Conservation (phyloP, 92 coral and sea anemone species). For the Zoanthus solanderi region DNA sequence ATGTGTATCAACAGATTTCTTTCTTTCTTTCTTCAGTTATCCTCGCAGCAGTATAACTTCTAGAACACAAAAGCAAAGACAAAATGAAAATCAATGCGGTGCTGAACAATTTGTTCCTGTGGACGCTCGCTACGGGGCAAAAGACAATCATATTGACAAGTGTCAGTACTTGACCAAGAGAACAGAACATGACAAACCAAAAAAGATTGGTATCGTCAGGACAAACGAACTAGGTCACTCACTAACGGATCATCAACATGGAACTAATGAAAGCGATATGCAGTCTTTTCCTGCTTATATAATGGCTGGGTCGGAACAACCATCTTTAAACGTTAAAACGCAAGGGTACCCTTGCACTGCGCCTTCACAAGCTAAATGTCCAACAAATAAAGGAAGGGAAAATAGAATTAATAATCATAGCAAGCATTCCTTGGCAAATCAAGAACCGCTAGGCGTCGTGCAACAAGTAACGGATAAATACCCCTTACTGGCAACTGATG, state of each 20-base stretch:
- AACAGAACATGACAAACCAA: not conserved
- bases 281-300: not conserved
- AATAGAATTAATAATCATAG: not conserved
- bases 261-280: not conserved
- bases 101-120: conserved; percentile 26
- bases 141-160: not conserved
- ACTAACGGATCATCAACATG: not conserved
- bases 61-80: not conserved
- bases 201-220: not conserved
- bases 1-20: too few species aligned
- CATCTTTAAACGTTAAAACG: not conserved
- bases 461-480: not conserved
- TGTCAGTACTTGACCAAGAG: not conserved
- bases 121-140: conserved; percentile 9
- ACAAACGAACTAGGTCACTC: not conserved
- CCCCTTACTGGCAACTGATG: not conserved
- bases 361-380: not conserved
- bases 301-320: not conserved
- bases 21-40: not conserved
- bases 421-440: not conserved
- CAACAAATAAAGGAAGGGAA: not conserved
- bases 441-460: not conserved
- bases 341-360: not conserved
- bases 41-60: not conserved
- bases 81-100: not conserved